Evolutionary conservation across 1,140 invertebrate species (phyloP).

Genomic region (Prorops nasuta): DNA sequence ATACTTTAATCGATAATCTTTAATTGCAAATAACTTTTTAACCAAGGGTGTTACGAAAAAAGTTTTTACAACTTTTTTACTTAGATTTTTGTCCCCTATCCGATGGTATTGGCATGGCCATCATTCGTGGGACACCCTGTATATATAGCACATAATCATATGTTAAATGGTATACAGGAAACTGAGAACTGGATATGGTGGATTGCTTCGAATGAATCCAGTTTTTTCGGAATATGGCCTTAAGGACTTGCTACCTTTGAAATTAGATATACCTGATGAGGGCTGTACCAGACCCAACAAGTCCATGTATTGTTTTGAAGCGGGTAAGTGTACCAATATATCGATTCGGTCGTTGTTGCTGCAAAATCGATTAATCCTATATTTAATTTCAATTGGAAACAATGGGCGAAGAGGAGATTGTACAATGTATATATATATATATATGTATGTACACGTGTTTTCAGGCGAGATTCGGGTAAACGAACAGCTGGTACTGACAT

Average conservation of each 20-base stretch:
- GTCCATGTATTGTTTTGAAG: slow-evolving; percentile 90
- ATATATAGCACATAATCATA: too few species aligned
- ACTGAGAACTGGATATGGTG: slow-evolving; percentile 74
- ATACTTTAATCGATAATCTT: too few species aligned
- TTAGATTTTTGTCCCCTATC: too few species aligned
- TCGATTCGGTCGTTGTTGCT: too few species aligned
- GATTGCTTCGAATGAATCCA: slow-evolving; percentile 82
- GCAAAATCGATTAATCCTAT: background rate
- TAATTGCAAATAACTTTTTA: too few species aligned
- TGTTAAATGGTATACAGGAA: too few species aligned
- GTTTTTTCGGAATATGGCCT: slow-evolving; percentile 84
- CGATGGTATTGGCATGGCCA: too few species aligned
- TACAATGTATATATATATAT: background rate
- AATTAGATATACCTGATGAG: slow-evolving; percentile 86
- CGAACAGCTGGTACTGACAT: slow-evolving; percentile 86
- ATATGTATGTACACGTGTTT: slow-evolving; percentile 15
- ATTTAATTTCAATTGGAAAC: background rate
- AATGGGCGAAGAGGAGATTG: too few species aligned
- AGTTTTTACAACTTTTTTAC: too few species aligned
- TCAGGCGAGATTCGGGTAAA: slow-evolving; percentile 90
- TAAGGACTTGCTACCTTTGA: slow-evolving; percentile 86
- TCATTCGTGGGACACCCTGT: too few species aligned
- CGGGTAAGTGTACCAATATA: slow-evolving; percentile 64
- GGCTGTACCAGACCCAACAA: slow-evolving; percentile 86
- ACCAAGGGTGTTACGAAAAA: too few species aligned